A percentile compares a stretch with the other conserved stretches of the same genome.
Evolutionary conservation across 2,888 invertebrate genomes (phyloP).

Genomic region (Tenodera sinensis): DNA sequence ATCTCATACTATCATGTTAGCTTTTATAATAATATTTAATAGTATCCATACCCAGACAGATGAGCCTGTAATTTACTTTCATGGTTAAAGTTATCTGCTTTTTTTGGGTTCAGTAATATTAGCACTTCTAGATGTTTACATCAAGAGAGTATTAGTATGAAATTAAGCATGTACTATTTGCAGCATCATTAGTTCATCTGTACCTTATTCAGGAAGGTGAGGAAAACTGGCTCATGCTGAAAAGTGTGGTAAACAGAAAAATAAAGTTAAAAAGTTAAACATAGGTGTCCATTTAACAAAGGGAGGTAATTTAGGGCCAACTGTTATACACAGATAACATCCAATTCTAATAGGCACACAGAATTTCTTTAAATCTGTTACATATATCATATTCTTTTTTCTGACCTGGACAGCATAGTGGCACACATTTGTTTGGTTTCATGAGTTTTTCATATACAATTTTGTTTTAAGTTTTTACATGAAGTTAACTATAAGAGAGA

Average conservation of each 20-base stretch:
- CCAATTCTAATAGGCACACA: conserved; percentile 16
- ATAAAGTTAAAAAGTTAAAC: neutral
- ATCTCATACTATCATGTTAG: no score
- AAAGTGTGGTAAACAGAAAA: neutral
- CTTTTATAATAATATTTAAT: no score
- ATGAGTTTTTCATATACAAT: conserved; percentile 30
- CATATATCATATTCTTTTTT: conserved; percentile 8
- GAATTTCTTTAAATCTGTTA: neutral
- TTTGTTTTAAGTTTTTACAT: conserved; percentile 41
- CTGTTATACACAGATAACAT: conserved; percentile 7
- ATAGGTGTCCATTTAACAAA: neutral
- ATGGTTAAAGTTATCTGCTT: neutral
- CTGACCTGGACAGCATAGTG: conserved; percentile 17
- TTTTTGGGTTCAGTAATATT: neutral
- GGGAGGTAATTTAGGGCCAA: neutral
- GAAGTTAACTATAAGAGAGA: conserved; percentile 46
- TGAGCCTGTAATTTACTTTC: neutral
- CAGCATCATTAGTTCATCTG: neutral
- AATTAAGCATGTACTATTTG: neutral
- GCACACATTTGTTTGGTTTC: conserved; percentile 24
- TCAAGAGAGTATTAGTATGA: neutral
- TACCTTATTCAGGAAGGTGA: neutral
- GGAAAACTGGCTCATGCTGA: neutral
- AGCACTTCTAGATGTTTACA: neutral
- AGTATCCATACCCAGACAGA: no score